Conservation (phyloP, 2,888 invertebrate genomes). For the Trichogramma evanescens region DNA sequence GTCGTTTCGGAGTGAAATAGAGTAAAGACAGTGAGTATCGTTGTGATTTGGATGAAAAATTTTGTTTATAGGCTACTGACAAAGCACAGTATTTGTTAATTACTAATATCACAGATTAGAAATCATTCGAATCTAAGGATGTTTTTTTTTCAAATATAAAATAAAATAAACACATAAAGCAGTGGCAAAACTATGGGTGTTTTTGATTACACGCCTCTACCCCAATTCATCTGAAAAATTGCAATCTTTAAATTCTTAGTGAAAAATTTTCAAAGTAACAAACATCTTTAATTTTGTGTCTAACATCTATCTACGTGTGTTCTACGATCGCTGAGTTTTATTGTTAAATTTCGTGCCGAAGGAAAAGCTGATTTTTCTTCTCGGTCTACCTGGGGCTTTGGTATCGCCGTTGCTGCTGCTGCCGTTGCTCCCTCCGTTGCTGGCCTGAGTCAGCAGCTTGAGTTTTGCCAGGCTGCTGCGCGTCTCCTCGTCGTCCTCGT, state of each 20-base stretch:
- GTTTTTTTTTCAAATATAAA: too few species aligned
- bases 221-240: too few species aligned
- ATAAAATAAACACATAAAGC: too few species aligned
- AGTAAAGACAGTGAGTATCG: neutral
- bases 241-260: neutral
- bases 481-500: slow-evolving; percentile 20
- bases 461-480: slow-evolving; percentile 29
- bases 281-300: neutral
- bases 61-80: neutral
- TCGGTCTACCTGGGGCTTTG: slow-evolving; percentile 62
- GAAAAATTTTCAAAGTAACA: neutral
- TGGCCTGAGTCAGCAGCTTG: slow-evolving; percentile 28
- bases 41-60: neutral
- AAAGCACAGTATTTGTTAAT: neutral
- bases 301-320: neutral
- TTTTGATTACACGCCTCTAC: too few species aligned
- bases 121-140: neutral
- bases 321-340: slow-evolving; percentile 24
- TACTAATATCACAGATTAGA: slow-evolving; percentile 3
- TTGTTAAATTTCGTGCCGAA: slow-evolving; percentile 60
- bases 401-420: neutral
- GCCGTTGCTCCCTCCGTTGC: slow-evolving; percentile 10
- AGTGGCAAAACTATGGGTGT: too few species aligned
- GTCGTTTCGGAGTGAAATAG: neutral
- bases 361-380: slow-evolving; percentile 68